These are phyloP conservation scores for Nematostella vectensis DNA, from an alignment of 92 coral and sea anemone genomes.

Conservation along the genomic window DNA sequence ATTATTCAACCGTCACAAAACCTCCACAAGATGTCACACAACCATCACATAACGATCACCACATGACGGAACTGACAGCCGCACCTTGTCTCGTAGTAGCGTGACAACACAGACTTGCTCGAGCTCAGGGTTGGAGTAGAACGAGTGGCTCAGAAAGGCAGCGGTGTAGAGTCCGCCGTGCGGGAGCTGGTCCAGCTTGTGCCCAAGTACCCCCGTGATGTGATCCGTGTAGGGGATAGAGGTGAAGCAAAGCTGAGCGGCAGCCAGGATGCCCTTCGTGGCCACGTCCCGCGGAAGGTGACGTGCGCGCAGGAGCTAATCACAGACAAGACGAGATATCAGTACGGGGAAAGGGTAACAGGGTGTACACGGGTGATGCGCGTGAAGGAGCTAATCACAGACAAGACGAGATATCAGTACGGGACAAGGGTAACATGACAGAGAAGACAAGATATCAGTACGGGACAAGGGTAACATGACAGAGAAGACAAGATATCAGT, in stretches of 20 bases:
- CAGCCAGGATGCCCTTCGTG: conserved; percentile 25
- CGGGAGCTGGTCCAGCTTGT: conserved; percentile 49
- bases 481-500: too few relatives aligned
- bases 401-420: too few relatives aligned
- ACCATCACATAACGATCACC: too few relatives aligned
- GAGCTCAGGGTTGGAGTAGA: conserved; percentile 80
- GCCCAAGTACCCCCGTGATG: conserved; percentile 52
- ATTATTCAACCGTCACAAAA: too few relatives aligned
- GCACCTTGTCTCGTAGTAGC: conserved; percentile 49
- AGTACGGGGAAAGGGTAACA: too few relatives aligned
- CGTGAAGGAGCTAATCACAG: neutral
- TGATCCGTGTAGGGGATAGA: conserved; percentile 59
- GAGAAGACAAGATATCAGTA: too few relatives aligned
- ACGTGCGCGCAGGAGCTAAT: conserved; percentile 16
- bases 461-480: too few relatives aligned
- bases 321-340: too few relatives aligned
- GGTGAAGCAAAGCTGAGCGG: conserved; percentile 50
- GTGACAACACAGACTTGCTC: conserved; percentile 92
- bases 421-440: too few relatives aligned
- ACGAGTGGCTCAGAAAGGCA: conserved; percentile 68
- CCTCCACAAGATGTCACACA: too few relatives aligned
- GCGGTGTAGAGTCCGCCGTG: conserved; percentile 56
- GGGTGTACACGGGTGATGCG: neutral
- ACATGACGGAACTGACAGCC: too few relatives aligned
- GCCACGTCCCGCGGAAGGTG: conserved; percentile 38